A percentile compares a stretch with the other conserved stretches of the same genome.
These are phyloP conservation scores for Daubentonia madagascariensis DNA, from an alignment of 2,113 vertebrate species.

Conservation along the genomic window DNA sequence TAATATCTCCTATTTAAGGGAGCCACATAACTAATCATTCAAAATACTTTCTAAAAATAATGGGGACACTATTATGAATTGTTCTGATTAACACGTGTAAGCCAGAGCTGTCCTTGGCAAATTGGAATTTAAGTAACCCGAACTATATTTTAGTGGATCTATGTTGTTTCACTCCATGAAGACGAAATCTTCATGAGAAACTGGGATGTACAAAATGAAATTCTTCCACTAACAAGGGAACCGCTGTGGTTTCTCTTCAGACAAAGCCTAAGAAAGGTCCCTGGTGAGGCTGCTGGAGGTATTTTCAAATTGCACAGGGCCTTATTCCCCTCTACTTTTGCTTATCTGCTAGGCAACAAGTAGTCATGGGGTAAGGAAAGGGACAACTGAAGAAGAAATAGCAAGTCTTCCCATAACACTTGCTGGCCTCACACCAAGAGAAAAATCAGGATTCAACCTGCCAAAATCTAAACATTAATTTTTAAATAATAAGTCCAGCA, in stretches of 20 bases:
- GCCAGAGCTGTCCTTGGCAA: background rate
- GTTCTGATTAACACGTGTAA: background rate
- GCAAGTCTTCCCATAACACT: background rate
- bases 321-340: background rate
- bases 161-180: background rate
- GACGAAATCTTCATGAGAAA: background rate
- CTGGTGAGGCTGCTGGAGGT: background rate
- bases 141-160: background rate
- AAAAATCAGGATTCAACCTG: background rate
- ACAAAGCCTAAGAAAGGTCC: background rate
- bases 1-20: background rate
- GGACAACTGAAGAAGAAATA: background rate
- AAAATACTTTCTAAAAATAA: background rate
- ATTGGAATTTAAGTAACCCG: background rate
- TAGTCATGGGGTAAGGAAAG: background rate
- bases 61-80: background rate
- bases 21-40: background rate
- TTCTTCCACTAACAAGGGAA: background rate
- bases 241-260: background rate
- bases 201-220: background rate
- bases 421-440: background rate
- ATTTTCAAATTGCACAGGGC: too few relatives aligned
- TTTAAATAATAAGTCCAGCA: background rate
- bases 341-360: background rate
- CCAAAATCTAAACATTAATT: too few relatives aligned